Conservation (phyloP, 2,113 vertebrate genomes). For the Phasianus colchicus region DNA sequence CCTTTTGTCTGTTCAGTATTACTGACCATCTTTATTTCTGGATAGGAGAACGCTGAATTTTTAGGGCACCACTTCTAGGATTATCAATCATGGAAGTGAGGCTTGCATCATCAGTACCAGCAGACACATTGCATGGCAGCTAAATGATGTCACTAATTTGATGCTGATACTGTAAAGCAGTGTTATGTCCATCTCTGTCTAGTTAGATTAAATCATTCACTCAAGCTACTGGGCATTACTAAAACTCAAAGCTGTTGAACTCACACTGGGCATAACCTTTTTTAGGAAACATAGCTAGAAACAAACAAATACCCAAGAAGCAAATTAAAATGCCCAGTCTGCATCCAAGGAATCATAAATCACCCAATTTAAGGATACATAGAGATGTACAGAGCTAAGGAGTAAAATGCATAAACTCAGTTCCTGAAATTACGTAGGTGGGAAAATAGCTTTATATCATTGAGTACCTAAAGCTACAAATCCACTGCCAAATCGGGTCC, state of each 20-base stretch:
- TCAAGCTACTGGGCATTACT: neutral
- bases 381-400: neutral
- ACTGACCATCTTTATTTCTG: neutral
- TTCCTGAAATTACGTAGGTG: too few relatives aligned
- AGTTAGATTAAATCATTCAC: neutral
- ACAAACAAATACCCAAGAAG: too few relatives aligned
- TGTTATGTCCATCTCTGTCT: neutral
- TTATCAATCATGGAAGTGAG: neutral
- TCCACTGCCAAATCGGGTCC: too few relatives aligned
- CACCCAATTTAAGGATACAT: neutral
- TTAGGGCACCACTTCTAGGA: neutral
- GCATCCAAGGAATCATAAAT: neutral
- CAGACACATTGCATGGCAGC: neutral
- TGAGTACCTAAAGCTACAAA: too few relatives aligned
- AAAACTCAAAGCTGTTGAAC: neutral
- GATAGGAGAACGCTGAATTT: neutral
- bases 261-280: neutral
- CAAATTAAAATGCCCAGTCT: neutral
- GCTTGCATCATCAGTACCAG: neutral
- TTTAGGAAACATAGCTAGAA: neutral
- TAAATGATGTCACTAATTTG: neutral
- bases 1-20: neutral
- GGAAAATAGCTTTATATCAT: too few relatives aligned
- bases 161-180: neutral
- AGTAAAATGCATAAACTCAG: neutral